Conservation (phyloP, 2,888 invertebrate genomes). For the Unio delphinus region DNA sequence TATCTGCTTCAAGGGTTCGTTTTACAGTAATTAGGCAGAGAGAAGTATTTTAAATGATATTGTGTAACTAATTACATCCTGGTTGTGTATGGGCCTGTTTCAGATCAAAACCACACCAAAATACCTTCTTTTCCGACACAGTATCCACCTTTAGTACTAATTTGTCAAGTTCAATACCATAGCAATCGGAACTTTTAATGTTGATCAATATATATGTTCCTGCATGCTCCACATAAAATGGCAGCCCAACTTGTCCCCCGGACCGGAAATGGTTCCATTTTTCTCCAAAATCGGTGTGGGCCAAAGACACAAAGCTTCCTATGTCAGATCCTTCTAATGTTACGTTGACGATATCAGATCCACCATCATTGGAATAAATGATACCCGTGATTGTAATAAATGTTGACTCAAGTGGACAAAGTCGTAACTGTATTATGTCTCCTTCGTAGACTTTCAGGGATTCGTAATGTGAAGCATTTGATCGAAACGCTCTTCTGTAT, state of each 20-base stretch:
- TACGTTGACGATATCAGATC: slow-evolving; percentile 11
- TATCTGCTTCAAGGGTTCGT: no score
- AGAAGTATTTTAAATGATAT: no score
- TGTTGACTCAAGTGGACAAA: slow-evolving; percentile 12
- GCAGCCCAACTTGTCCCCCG: no score
- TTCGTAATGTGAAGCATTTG: slow-evolving; percentile 12
- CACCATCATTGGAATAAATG: slow-evolving; percentile 25
- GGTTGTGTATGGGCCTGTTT: no score
- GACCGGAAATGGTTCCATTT: no score
- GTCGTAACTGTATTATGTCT: slow-evolving; percentile 11
- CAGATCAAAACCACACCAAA: slow-evolving; percentile 15
- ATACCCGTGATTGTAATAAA: slow-evolving; percentile 5
- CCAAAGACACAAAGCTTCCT: background rate
- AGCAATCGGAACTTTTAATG: no score
- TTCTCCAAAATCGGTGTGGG: no score
- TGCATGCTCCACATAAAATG: no score
- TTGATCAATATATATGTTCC: no score
- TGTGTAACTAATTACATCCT: no score
- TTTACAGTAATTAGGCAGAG: no score
- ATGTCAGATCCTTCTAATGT: background rate
- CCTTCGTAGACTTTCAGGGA: slow-evolving; percentile 17
- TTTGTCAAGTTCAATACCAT: no score
- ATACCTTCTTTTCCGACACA: background rate
- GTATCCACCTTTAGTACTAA: background rate
- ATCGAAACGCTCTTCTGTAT: slow-evolving; percentile 14